These are phyloP conservation scores for Idaea straminata DNA, from an alignment of 2,888 invertebrate species.

Conservation along the genomic window DNA sequence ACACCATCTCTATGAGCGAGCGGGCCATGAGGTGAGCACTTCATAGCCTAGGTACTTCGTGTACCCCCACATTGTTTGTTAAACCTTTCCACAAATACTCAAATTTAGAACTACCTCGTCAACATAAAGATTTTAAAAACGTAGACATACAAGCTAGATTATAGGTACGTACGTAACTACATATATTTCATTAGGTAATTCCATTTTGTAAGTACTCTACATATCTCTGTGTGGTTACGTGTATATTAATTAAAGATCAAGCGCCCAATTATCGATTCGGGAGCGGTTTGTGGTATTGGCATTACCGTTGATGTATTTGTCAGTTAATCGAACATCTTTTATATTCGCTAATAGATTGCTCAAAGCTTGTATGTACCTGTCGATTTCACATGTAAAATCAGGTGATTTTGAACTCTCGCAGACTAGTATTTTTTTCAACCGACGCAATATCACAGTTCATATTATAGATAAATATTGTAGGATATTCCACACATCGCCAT, in stretches of 20 bases:
- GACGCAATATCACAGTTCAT: no score
- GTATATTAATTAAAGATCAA: neutral
- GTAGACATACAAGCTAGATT: no score
- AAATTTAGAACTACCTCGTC: no score
- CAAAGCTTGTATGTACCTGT: neutral
- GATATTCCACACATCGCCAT: no score
- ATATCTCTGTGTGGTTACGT: neutral
- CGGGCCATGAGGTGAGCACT: no score
- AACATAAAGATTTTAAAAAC: no score
- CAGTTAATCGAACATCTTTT: neutral
- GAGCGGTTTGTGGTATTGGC: neutral
- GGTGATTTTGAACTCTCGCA: neutral
- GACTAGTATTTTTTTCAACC: neutral
- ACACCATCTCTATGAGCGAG: no score
- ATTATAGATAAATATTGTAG: no score
- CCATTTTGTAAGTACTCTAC: neutral
- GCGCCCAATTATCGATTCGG: neutral
- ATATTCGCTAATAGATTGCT: constrained; percentile 1
- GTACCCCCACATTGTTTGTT: no score
- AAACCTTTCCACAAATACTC: no score
- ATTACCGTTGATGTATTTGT: neutral
- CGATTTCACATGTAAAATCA: neutral
- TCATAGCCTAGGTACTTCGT: no score
- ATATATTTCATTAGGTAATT: neutral
- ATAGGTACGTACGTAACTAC: no score